Evolutionary conservation across 2,797 vertebrate genomes (phyloP).

Genomic region (Alosa sapidissima): DNA sequence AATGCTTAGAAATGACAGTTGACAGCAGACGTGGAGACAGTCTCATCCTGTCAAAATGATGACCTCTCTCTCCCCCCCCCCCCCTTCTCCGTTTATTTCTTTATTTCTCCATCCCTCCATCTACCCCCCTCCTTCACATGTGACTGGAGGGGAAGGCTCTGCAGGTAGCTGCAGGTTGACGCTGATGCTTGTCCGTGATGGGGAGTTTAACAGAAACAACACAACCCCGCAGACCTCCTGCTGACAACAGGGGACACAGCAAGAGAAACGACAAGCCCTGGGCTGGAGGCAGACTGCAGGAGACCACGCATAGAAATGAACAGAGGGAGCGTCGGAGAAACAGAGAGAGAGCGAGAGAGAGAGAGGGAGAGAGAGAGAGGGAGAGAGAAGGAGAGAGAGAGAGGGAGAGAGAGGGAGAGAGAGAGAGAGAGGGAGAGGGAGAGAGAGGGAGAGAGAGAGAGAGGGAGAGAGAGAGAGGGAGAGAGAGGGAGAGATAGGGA

Average conservation of each 20-base stretch:
- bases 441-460: too few species aligned
- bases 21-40: constrained; percentile 52
- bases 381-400: too few species aligned
- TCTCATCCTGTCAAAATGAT: constrained; percentile 50
- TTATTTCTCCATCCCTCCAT: not conserved
- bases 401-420: too few species aligned
- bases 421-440: too few species aligned
- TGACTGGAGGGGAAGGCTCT: constrained; percentile 58
- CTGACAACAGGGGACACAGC: constrained; percentile 22
- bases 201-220: constrained; percentile 58
- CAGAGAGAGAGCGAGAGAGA: constrained; percentile 37
- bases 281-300: not conserved
- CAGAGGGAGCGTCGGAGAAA: constrained; percentile 27
- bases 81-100: not conserved
- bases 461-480: too few species aligned
- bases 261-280: not conserved
- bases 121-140: constrained; percentile 49
- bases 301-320: not conserved
- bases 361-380: not conserved
- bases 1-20: constrained; percentile 34
- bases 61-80: not conserved
- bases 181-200: constrained; percentile 30
- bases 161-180: constrained; percentile 36
- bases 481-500: too few species aligned
- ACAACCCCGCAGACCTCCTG: constrained; percentile 44